A percentile compares a stretch with the other conserved stretches of the same genome.
Conservation (phyloP, 2,113 vertebrate genomes). For the Pandion haliaetus region DNA sequence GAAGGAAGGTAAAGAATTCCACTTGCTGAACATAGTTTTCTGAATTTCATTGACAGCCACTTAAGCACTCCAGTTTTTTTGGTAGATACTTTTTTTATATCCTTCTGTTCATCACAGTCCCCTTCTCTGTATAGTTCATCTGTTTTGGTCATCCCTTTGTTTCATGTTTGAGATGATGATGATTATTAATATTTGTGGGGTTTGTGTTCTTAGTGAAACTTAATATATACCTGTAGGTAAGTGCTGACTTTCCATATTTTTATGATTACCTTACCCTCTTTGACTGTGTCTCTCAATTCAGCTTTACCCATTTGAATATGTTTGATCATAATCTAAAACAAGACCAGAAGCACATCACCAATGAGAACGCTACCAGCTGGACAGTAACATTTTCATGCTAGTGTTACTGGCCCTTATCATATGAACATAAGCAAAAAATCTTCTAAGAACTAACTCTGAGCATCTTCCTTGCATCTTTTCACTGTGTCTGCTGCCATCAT, state of each 20-base stretch:
- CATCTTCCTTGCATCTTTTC: background rate
- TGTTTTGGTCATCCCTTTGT: background rate
- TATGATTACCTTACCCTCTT: background rate
- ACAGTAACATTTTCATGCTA: background rate
- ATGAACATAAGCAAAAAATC: background rate
- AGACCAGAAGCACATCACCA: background rate
- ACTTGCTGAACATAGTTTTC: background rate
- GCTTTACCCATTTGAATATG: background rate
- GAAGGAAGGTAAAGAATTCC: background rate
- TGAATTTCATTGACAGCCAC: background rate
- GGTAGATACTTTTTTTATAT: background rate
- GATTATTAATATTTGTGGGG: rapidly evolving
- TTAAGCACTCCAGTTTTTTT: background rate
- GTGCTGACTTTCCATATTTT: background rate
- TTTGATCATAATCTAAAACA: background rate
- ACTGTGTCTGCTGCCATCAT: background rate
- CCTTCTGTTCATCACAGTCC: background rate
- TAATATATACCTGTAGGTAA: background rate
- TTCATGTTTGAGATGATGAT: background rate
- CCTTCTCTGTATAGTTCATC: background rate
- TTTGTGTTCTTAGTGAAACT: background rate
- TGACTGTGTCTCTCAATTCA: background rate
- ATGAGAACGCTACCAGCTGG: background rate
- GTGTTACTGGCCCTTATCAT: background rate
- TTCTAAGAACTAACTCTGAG: background rate